A percentile compares a stretch with the other conserved stretches of the same genome.
phyloP scores from a whole-genome alignment of 1,140 invertebrate species.

The Ostrea edulis region DNA sequence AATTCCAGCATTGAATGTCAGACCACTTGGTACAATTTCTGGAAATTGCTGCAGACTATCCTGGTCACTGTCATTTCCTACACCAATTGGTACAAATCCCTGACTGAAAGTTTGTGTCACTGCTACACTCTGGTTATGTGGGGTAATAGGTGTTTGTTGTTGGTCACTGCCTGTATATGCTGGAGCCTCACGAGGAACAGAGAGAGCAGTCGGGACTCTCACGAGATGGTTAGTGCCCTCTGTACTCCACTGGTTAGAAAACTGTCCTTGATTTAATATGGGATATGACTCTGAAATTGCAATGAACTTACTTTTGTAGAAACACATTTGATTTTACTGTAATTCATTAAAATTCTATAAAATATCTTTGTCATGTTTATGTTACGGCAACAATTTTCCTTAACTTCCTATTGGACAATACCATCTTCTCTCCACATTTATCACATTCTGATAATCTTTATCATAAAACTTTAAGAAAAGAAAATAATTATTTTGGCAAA shows the following conservation, averaged over 20 bases:
- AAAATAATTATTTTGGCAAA: too few relatives aligned
- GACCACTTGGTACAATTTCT: not conserved
- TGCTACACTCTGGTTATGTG: not conserved
- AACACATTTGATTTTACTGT: too few relatives aligned
- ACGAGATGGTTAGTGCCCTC: not conserved
- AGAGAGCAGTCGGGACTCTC: not conserved
- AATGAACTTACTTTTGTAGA: not conserved
- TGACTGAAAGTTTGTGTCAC: slow-evolving; percentile 28
- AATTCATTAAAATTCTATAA: too few relatives aligned
- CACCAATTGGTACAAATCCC: slow-evolving; percentile 38
- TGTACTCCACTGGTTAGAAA: not conserved
- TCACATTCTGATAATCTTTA: too few relatives aligned
- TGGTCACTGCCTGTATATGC: not conserved
- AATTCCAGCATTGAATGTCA: not conserved
- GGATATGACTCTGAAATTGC: not conserved
- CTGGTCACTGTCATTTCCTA: slow-evolving; percentile 27
- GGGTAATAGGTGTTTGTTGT: not conserved
- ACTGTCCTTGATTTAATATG: not conserved
- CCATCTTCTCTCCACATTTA: too few relatives aligned
- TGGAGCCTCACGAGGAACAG: not conserved
- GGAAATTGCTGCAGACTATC: slow-evolving; percentile 46
- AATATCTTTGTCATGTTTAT: too few relatives aligned
- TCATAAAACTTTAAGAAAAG: too few relatives aligned
- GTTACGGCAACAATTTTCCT: too few relatives aligned
- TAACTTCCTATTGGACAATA: too few relatives aligned